Evolutionary conservation across 2,888 invertebrate genomes (phyloP).

Genomic region (Conus canariensis): DNA sequence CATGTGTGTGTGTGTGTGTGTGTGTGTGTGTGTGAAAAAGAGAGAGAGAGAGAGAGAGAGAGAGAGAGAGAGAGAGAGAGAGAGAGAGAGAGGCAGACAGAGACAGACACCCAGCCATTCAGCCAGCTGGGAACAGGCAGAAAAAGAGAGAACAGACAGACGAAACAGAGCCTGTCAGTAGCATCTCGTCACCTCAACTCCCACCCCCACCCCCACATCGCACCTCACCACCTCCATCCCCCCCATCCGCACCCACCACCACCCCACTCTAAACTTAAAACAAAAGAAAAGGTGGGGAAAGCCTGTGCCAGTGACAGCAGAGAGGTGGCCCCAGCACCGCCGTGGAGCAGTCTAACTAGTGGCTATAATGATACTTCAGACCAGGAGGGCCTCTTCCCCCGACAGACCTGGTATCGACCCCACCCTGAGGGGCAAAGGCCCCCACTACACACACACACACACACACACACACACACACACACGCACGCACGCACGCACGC

Average conservation of each 20-base stretch:
- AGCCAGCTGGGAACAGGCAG: neutral
- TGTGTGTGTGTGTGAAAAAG: neutral
- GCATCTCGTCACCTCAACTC: too few relatives aligned
- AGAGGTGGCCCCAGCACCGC: neutral
- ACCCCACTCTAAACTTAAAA: neutral
- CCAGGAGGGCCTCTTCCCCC: neutral
- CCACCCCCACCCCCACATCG: too few relatives aligned
- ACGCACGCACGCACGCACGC: too few relatives aligned
- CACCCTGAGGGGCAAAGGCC: too few relatives aligned
- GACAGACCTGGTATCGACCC: too few relatives aligned
- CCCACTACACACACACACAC: neutral
- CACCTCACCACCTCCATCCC: too few relatives aligned
- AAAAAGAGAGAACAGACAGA: neutral
- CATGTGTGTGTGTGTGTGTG: too few relatives aligned
- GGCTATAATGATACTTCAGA: neutral
- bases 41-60: neutral
- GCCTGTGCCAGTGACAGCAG: too few relatives aligned
- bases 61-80: constrained; percentile 2
- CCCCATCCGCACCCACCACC: too few relatives aligned
- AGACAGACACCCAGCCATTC: neutral
- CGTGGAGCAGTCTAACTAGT: neutral
- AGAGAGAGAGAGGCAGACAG: neutral
- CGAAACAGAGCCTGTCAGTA: neutral
- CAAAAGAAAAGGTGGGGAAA: neutral
- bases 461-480: too few relatives aligned